Conservation (phyloP, 2,888 invertebrate genomes). For the Hirtodrosophila histrioides region DNA sequence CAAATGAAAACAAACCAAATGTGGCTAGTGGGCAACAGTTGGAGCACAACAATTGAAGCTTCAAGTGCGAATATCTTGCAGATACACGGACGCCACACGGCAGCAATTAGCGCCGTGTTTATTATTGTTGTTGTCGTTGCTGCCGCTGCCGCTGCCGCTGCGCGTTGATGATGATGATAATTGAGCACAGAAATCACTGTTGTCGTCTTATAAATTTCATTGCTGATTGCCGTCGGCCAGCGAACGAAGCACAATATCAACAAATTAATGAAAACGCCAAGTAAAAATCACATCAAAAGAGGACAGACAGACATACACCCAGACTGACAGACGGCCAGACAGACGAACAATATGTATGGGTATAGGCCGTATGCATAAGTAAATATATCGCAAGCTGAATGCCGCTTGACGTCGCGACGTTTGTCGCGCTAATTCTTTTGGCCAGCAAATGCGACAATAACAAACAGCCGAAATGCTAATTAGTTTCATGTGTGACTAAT, state of each 20-base stretch:
- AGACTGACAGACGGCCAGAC: conserved; percentile 16
- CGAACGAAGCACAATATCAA: conserved; percentile 61
- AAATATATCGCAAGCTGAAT: conserved; percentile 65
- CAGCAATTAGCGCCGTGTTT: conserved; percentile 70
- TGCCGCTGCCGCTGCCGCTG: conserved; percentile 23
- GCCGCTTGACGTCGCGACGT: conserved; percentile 75
- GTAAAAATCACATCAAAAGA: conserved; percentile 42
- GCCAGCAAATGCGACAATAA: conserved; percentile 80
- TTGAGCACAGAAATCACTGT: conserved; percentile 65
- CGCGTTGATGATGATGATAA: conserved; percentile 53
- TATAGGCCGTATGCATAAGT: conserved; percentile 42
- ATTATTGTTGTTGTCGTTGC: conserved; percentile 25
- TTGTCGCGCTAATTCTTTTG: conserved; percentile 77
- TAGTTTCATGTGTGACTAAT: conserved; percentile 81
- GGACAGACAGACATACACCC: conserved; percentile 24
- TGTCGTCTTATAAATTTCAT: conserved; percentile 71
- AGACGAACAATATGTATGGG: conserved; percentile 20
- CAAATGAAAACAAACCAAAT: conserved; percentile 24
- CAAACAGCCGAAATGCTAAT: conserved; percentile 80
- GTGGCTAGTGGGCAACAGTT: conserved; percentile 23
- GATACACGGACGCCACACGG: conserved; percentile 67
- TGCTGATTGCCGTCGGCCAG: conserved; percentile 74
- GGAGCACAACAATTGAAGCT: conserved; percentile 30
- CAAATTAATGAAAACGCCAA: conserved; percentile 77
- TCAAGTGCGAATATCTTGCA: conserved; percentile 41